A percentile compares a stretch with the other conserved stretches of the same genome.
Evolutionary conservation across 2,888 invertebrate genomes (phyloP).

Genomic region (Chrysopilus asiliformis): DNA sequence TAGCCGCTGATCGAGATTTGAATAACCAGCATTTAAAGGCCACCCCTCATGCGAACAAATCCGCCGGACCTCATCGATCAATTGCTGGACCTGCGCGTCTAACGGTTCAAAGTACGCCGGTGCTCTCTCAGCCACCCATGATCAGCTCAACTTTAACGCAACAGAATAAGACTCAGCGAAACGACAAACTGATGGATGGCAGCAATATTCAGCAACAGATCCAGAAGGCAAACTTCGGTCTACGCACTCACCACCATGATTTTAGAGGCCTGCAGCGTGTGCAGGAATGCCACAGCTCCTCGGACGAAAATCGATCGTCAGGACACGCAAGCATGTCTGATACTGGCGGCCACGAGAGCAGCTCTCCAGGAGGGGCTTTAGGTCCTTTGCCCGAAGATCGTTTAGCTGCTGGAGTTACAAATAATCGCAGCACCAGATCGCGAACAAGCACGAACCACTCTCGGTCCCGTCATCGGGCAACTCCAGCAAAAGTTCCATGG

Average conservation of each 20-base stretch:
- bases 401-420: constrained; percentile 49
- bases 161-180: constrained; percentile 12
- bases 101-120: constrained; percentile 47
- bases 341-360: constrained; percentile 56
- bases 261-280: constrained; percentile 40
- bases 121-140: constrained; percentile 46
- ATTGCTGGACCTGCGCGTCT: constrained; percentile 42
- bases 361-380: constrained; percentile 40
- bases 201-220: constrained; percentile 4
- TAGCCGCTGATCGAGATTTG: constrained; percentile 17
- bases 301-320: constrained; percentile 82
- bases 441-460: constrained; percentile 47
- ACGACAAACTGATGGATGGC: background rate
- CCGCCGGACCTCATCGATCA: constrained; percentile 26
- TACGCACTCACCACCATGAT: constrained; percentile 33
- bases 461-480: constrained; percentile 49
- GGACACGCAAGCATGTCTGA: constrained; percentile 93
- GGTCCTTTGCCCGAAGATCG: constrained; percentile 45
- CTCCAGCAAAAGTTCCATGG: constrained; percentile 60
- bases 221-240: constrained; percentile 19
- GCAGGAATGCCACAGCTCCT: constrained; percentile 67
- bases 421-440: constrained; percentile 48
- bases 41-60: background rate
- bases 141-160: constrained; percentile 37
- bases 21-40: constrained; percentile 6